Conservation (phyloP, 2,113 vertebrate genomes). For the Antechinus flavipes region DNA sequence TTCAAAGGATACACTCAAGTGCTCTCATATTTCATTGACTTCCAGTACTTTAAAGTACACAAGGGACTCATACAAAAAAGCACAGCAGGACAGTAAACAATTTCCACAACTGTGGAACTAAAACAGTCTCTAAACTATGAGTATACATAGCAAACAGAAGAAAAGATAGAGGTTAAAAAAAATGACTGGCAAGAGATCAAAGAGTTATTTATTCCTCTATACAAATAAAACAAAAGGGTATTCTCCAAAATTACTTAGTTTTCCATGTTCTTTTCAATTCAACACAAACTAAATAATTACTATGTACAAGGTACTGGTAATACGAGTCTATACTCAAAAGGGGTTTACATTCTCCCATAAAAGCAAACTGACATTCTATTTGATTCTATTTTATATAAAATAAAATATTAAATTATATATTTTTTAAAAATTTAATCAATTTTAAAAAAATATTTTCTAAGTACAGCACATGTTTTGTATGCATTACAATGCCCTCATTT, state of each 20-base stretch:
- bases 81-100: neutral
- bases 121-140: neutral
- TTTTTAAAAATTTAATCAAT: neutral
- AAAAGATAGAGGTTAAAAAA: neutral
- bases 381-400: neutral
- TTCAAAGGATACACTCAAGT: conserved; percentile 34
- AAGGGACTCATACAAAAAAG: neutral
- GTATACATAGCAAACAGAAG: neutral
- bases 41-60: conserved; percentile 40
- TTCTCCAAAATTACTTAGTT: neutral
- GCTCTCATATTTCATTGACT: neutral
- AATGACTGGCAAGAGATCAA: neutral
- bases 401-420: neutral
- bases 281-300: neutral
- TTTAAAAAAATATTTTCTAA: neutral
- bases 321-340: neutral
- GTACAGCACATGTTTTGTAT: neutral
- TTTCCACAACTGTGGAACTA: neutral
- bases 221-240: neutral
- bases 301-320: neutral
- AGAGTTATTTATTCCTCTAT: neutral
- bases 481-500: neutral
- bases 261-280: neutral
- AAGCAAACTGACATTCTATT: neutral
- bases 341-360: neutral